Conservation (phyloP, 2,797 vertebrate species). For the Etheostoma perlongum region DNA sequence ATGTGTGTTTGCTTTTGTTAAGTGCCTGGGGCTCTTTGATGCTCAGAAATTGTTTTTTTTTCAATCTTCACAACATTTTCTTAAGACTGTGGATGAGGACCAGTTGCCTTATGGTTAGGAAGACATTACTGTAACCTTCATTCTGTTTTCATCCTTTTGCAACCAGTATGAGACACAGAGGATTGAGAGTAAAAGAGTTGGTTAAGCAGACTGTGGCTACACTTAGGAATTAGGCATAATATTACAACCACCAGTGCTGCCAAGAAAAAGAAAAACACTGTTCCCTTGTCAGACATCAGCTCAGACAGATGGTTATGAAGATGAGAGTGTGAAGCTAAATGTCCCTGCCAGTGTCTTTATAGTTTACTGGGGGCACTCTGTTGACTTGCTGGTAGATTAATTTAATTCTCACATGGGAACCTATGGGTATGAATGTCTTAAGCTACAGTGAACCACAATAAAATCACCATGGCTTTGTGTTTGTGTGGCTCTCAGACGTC, state of each 20-base stretch:
- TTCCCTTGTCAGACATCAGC: conserved; percentile 39
- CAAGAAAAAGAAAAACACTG: conserved; percentile 22
- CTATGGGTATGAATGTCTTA: conserved; percentile 25
- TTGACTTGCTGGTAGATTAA: conserved; percentile 48
- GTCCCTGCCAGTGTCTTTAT: conserved; percentile 26
- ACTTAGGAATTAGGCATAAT: conserved; percentile 16
- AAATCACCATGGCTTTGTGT: conserved; percentile 29
- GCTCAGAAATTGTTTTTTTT: not conserved
- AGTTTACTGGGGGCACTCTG: conserved; percentile 32
- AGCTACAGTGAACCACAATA: conserved; percentile 36
- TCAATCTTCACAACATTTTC: conserved; percentile 11
- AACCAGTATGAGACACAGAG: not conserved
- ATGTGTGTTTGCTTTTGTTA: conserved; percentile 22
- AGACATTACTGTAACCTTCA: conserved; percentile 24
- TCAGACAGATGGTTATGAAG: conserved; percentile 38
- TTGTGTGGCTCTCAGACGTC: conserved; percentile 27
- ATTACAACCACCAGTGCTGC: conserved; percentile 1
- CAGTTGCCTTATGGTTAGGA: conserved; percentile 4
- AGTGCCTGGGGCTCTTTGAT: conserved; percentile 14
- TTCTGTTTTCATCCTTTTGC: not conserved
- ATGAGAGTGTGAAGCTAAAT: conserved; percentile 31
- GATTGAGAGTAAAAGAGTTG: not conserved
- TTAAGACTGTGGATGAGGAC: conserved; percentile 9
- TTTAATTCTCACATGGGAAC: conserved; percentile 41
- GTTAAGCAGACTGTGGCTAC: not conserved